phyloP scores from a whole-genome alignment of 2,888 invertebrate species.

The Thereva unica region DNA sequence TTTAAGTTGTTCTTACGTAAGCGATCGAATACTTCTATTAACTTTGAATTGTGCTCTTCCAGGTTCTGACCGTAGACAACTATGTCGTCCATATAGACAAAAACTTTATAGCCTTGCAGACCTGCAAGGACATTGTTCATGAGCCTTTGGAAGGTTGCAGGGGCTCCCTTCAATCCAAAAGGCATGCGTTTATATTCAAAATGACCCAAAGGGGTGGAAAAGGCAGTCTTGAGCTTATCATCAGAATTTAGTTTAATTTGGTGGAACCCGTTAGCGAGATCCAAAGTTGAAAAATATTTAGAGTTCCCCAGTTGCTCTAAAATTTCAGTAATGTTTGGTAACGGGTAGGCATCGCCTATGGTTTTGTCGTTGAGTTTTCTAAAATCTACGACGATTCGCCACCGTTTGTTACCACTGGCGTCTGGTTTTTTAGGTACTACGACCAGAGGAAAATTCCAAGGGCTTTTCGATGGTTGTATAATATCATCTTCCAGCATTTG shows the following conservation, averaged over 20 bases:
- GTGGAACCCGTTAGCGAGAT: conserved; percentile 53
- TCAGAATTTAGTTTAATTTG: conserved; percentile 49
- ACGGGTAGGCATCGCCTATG: conserved; percentile 49
- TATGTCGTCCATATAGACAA: conserved; percentile 48
- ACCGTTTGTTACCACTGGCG: conserved; percentile 46
- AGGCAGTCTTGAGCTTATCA: conserved; percentile 52
- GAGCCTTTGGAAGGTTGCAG: conserved; percentile 52
- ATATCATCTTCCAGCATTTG: conserved; percentile 47
- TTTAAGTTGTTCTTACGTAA: conserved; percentile 43
- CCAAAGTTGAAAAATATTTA: conserved; percentile 52
- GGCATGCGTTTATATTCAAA: conserved; percentile 52
- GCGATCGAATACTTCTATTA: conserved; percentile 44
- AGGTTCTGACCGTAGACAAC: conserved; percentile 46
- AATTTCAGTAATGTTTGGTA: conserved; percentile 52
- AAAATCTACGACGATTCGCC: conserved; percentile 53
- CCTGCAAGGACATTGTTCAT: conserved; percentile 52
- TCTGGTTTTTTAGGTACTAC: conserved; percentile 50
- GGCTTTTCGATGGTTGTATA: conserved; percentile 38
- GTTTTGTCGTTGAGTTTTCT: conserved; percentile 53
- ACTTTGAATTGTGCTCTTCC: conserved; percentile 45
- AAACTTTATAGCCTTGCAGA: conserved; percentile 44
- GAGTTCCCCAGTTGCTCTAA: conserved; percentile 51
- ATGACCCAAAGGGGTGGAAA: conserved; percentile 49
- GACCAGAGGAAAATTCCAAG: conserved; percentile 40
- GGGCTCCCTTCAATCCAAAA: conserved; percentile 55